Conservation (phyloP, 2,888 invertebrate genomes). For the Anoncus sp. region DNA sequence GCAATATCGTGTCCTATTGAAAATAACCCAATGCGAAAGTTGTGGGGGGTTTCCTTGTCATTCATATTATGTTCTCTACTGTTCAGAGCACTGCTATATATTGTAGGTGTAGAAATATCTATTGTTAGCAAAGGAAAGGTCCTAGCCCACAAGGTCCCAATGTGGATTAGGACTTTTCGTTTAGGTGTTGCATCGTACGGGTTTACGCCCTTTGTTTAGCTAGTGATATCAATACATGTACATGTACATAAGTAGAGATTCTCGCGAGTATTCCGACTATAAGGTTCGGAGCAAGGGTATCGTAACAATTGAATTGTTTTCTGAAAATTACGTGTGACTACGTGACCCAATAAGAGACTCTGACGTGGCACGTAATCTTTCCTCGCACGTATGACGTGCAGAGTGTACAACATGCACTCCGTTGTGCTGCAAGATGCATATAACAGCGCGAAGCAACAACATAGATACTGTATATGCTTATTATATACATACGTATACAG, state of each 20-base stretch:
- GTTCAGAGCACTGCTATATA: background rate
- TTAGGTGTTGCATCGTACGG: background rate
- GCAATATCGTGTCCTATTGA: constrained; percentile 19
- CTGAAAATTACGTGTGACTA: constrained; percentile 55
- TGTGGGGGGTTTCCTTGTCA: constrained; percentile 32
- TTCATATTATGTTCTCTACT: constrained; percentile 13
- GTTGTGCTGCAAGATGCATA: constrained; percentile 45
- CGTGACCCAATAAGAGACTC: constrained; percentile 47
- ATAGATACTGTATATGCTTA: constrained; percentile 24
- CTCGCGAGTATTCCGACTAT: constrained; percentile 20
- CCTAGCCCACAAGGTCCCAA: background rate
- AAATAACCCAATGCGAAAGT: constrained; percentile 48
- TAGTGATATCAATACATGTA: background rate
- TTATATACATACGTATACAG: background rate
- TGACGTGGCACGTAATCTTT: constrained; percentile 34
- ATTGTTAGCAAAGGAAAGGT: background rate
- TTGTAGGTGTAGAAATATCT: background rate
- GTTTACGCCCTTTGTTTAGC: background rate
- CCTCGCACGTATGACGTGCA: constrained; percentile 29
- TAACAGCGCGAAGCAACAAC: constrained; percentile 40
- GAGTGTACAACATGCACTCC: constrained; percentile 1
- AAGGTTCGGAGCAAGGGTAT: constrained; percentile 37
- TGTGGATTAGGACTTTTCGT: too few species aligned
- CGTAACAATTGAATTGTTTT: constrained; percentile 59
- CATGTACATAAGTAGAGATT: background rate